Conservation (phyloP, 2,888 invertebrate genomes). For the Drosophila eohydei region DNA sequence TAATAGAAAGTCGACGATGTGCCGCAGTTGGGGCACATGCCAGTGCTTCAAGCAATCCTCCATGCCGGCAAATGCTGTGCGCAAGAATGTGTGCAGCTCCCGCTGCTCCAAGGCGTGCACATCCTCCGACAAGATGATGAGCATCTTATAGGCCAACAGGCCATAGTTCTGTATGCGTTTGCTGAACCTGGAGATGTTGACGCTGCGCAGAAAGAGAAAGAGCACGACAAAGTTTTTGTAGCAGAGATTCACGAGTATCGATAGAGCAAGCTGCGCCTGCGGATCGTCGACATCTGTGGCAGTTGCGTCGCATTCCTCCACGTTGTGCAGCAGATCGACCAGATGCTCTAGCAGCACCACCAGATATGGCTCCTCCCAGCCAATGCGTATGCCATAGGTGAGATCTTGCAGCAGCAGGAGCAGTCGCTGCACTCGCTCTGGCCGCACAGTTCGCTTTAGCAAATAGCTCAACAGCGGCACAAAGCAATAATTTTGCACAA, state of each 20-base stretch:
- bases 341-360: slow-evolving; percentile 88
- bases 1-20: slow-evolving; percentile 82
- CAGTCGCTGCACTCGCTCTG: slow-evolving; percentile 78
- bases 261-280: slow-evolving; percentile 86
- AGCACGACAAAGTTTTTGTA: slow-evolving; percentile 91
- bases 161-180: slow-evolving; percentile 81
- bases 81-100: slow-evolving; percentile 81
- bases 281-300: slow-evolving; percentile 53
- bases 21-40: slow-evolving; percentile 82
- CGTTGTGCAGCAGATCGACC: slow-evolving; percentile 88
- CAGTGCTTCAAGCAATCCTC: slow-evolving; percentile 80
- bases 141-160: slow-evolving; percentile 83
- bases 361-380: slow-evolving; percentile 92
- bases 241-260: slow-evolving; percentile 91
- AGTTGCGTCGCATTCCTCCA: slow-evolving; percentile 82
- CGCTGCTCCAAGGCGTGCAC: slow-evolving; percentile 77
- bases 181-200: slow-evolving; percentile 86
- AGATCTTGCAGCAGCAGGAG: slow-evolving; percentile 87
- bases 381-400: slow-evolving; percentile 91
- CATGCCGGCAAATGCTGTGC: slow-evolving; percentile 80
- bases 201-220: slow-evolving; percentile 89
- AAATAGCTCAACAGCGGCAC: slow-evolving; percentile 80
- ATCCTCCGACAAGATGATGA: slow-evolving; percentile 83
- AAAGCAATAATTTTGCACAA: slow-evolving; percentile 82
- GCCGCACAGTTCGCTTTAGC: slow-evolving; percentile 68